Base-by-base conservation (phyloP, 2,113 vertebrate genomes). In the Bubalus kerabau region DNA sequence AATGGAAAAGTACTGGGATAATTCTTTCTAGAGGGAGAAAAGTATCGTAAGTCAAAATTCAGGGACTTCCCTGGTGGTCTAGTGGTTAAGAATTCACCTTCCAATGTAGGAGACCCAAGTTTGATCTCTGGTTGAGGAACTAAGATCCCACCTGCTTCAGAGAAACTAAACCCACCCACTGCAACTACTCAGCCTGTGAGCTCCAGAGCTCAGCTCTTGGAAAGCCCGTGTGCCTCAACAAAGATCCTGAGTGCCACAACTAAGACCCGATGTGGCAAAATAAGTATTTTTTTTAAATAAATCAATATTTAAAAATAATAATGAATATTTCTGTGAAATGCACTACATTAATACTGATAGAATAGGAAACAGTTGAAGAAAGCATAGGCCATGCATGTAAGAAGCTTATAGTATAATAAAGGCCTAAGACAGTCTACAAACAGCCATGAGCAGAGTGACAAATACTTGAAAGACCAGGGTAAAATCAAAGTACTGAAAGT, bases 281-380 rank as follows among this genome's bases (percentile, higher is more conserved):
- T 14, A 76, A 76, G 23, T 26, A 43, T 14, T 76, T 74, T 40
- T 40, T 0, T 13, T 7, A 2, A 43, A 24, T 23, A 78, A 71
- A 46, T 78, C 26, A 94, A 86, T 80, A 88, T 89, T 80, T 30
- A 17, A 90, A 93, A 95, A 21, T 54, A 36, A 6, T 67, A 94
- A 62, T 9, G 24, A 87, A 30, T 74, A 94, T 10, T 90, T 95
- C 56, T 71, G 24, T 46, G 46, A 95, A 86, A 76, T 64, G 60
- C 10, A 40, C n/a, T 54, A 76, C 32, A 81, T 56, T 74, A 88
- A 56, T 36, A 90, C 6, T 62, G 80, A 43, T 28, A 90, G 11
- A 54, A 64, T 0, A 60, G 32, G 40, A 81, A 82, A 57, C 54
- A 94, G 40, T 62, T 52, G 46, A 54, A 83, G 26, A 26, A 59